These are phyloP conservation scores for Danio kyathit DNA, from an alignment of 2,797 vertebrate genomes.

Conservation along the genomic window DNA sequence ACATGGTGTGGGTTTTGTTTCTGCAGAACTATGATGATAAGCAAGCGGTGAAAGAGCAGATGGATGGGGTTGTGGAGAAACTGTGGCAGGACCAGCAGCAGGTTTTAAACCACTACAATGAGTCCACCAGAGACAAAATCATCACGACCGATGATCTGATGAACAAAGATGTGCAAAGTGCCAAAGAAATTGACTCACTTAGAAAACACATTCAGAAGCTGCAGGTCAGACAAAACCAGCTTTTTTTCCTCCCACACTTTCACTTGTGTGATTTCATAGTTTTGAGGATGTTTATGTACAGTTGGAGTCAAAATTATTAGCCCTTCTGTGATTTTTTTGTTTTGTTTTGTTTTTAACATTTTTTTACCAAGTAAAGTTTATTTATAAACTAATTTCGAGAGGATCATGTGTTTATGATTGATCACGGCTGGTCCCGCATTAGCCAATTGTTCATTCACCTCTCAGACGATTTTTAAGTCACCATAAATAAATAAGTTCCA, in stretches of 20 bases:
- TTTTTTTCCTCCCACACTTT: neutral
- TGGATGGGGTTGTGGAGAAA: constrained; percentile 69
- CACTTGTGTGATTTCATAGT: neutral
- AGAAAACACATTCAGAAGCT: constrained; percentile 80
- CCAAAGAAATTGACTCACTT: constrained; percentile 78
- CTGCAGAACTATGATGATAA: constrained; percentile 82
- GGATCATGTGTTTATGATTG: too few relatives aligned
- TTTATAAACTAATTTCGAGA: too few relatives aligned
- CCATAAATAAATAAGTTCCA: too few relatives aligned
- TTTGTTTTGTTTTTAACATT: too few relatives aligned
- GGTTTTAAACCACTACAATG: constrained; percentile 67
- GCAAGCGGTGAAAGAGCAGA: constrained; percentile 74
- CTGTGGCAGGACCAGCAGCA: constrained; percentile 78
- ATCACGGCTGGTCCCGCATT: too few relatives aligned
- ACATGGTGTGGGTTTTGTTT: neutral
- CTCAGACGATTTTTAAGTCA: too few relatives aligned
- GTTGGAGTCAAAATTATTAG: too few relatives aligned
- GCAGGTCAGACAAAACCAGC: constrained; percentile 74
- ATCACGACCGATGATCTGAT: constrained; percentile 68
- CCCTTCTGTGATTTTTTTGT: too few relatives aligned
- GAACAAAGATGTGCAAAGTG: constrained; percentile 75
- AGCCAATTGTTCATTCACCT: too few relatives aligned
- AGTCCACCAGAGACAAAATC: constrained; percentile 64
- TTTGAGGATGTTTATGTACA: neutral
- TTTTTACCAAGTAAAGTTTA: too few relatives aligned